Base-by-base conservation (phyloP, 1,140 invertebrate species). In the Antheraea mylitta region DNA sequence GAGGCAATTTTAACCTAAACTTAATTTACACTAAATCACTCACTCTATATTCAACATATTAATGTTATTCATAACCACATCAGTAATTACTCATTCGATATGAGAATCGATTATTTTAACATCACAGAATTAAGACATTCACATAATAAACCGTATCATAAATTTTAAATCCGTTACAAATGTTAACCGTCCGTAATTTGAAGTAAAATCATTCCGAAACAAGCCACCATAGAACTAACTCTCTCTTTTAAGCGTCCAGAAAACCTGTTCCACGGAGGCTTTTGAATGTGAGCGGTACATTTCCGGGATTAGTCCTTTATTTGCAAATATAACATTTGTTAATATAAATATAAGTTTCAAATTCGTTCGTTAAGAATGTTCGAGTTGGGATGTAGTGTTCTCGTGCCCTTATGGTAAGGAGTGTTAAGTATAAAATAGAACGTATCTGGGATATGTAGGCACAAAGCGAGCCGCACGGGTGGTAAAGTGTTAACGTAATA, bases 401-500 rank as follows among this genome's bases (percentile, higher is more conserved):
- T 11, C 58, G 36, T 58, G 11, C 18, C 22, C 61, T 42, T 76
- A 75, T 70, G 30, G 18, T 18, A 10, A 10, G 42, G 10, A 13
- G 8, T 0, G 68, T 79, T 77, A 64, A 61, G 77, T 73, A 67
- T 66, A 68, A 66, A 71, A 69, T 80, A 18, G 64, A 45, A 48
- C 58, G 37, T 36, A 58, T 22, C 11, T 64, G 62, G 45, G 45
- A 53, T 13, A 11, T 53, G 45, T 6, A 30, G 30, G 30, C 67
- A 62, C 62, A 62, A 69, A 64, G 61, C 66, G 67, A 64, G 62
- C 79, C 75, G 76, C 80, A 78, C 80, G 82, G 85, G 85, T 87
- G 85, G 85, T 70, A 80, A 85, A 79, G 83, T 80, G 80, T 85
- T 80, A 81, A 77, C 79, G 77, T 89, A 90, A 91, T 91, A 88